A percentile compares a stretch with the other conserved stretches of the same genome.
Evolutionary conservation across 2,113 vertebrate genomes (phyloP).

Genomic region (Gavialis gangeticus): DNA sequence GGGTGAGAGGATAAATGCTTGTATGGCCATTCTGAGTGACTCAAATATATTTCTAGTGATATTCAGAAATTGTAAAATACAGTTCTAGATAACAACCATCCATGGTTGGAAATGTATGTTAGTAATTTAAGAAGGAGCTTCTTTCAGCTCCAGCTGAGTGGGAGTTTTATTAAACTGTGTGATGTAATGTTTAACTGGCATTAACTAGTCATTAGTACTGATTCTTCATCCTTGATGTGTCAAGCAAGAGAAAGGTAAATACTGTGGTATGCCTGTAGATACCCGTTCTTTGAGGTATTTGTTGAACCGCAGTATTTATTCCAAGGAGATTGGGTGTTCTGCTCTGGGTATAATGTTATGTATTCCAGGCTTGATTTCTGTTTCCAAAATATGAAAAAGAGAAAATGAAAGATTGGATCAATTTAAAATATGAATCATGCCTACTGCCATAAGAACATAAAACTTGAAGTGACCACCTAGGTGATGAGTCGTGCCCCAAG

Average conservation of each 20-base stretch:
- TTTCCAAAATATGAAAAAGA: background rate
- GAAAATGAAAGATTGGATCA: background rate
- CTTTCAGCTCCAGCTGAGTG: background rate
- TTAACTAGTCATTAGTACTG: background rate
- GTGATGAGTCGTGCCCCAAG: too few species aligned
- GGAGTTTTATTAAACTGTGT: background rate
- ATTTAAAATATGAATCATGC: background rate
- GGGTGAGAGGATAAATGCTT: background rate
- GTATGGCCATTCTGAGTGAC: background rate
- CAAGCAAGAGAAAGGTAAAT: background rate
- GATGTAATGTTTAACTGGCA: background rate
- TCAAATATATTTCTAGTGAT: background rate
- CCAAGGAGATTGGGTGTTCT: background rate
- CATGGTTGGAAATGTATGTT: background rate
- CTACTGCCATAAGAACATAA: background rate
- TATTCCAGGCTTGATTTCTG: background rate
- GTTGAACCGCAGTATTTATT: background rate
- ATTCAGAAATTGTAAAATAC: background rate
- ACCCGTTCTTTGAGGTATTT: background rate
- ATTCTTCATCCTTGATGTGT: background rate
- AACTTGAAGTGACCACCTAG: too few species aligned
- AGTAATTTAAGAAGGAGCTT: background rate
- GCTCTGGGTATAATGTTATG: background rate
- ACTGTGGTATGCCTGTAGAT: background rate
- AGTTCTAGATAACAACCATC: background rate